A percentile compares a stretch with the other conserved stretches of the same genome.
Conservation (phyloP, 2,797 vertebrate species). For the Brotula barbata region DNA sequence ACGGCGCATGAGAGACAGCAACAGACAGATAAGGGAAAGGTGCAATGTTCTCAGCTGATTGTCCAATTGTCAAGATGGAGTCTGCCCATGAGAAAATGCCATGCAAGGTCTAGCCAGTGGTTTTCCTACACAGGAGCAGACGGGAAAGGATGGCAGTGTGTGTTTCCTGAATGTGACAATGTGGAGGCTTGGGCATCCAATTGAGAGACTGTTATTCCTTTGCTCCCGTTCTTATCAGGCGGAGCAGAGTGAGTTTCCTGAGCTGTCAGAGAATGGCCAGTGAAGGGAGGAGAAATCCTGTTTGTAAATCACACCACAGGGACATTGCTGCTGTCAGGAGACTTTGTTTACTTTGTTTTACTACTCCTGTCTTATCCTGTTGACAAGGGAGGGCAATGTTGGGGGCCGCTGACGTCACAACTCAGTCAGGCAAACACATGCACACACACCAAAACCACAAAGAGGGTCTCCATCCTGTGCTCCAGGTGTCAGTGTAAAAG, state of each 20-base stretch:
- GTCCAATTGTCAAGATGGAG: slow-evolving; percentile 34
- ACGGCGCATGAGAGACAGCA: background rate
- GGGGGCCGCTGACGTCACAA: slow-evolving; percentile 49
- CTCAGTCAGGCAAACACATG: slow-evolving; percentile 3
- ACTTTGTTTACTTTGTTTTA: slow-evolving; percentile 76
- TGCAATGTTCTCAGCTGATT: slow-evolving; percentile 19
- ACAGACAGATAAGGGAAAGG: slow-evolving; percentile 20
- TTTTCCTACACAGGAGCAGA: slow-evolving; percentile 58
- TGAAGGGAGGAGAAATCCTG: slow-evolving; percentile 70
- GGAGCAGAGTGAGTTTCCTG: slow-evolving; percentile 69
- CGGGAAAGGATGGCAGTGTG: slow-evolving; percentile 32
- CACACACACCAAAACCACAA: slow-evolving; percentile 19
- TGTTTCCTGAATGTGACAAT: slow-evolving; percentile 41
- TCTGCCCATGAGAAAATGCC: slow-evolving; percentile 54
- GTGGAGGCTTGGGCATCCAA: slow-evolving; percentile 31
- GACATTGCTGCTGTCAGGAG: slow-evolving; percentile 58
- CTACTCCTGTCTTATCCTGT: slow-evolving; percentile 68
- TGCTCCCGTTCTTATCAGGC: slow-evolving; percentile 67
- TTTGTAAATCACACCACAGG: slow-evolving; percentile 73
- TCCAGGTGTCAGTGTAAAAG: slow-evolving; percentile 51
- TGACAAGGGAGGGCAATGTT: slow-evolving; percentile 55
- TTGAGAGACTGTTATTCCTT: slow-evolving; percentile 40
- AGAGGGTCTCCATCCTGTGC: slow-evolving; percentile 28
- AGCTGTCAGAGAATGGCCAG: slow-evolving; percentile 65
- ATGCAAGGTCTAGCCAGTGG: slow-evolving; percentile 14